These are phyloP conservation scores for Drosophila sechellia DNA, from an alignment of 1,140 invertebrate genomes.

Conservation along the genomic window DNA sequence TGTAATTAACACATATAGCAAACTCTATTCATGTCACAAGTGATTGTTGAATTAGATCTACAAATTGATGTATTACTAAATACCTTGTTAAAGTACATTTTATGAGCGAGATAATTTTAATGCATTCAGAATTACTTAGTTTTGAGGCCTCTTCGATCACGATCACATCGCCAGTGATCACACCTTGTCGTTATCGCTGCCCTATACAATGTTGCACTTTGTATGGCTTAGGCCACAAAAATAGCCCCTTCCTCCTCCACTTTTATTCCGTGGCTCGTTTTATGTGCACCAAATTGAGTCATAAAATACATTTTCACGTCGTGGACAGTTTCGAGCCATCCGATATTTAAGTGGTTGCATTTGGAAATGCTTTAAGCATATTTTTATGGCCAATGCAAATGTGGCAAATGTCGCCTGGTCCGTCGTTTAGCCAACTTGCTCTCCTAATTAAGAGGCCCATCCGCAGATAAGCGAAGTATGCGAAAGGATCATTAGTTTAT, in stretches of 20 bases:
- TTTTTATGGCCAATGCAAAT: conserved; percentile 56
- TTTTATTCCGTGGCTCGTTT: conserved; percentile 34
- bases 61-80: not conserved
- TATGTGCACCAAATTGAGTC: conserved; percentile 81
- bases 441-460: conserved; percentile 48
- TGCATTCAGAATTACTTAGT: no score
- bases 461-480: conserved; percentile 24
- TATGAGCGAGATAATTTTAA: no score
- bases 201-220: conserved; percentile 73
- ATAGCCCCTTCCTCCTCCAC: not conserved
- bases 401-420: conserved; percentile 35
- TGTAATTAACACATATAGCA: no score
- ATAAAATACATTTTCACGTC: conserved; percentile 77
- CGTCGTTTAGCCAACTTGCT: conserved; percentile 50
- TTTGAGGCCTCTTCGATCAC: conserved; percentile 10
- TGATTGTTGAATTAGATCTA: no score
- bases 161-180: conserved; percentile 38
- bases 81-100: not conserved
- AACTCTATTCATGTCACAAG: no score
- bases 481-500: not conserved
- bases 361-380: conserved; percentile 53
- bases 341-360: conserved; percentile 57
- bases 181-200: conserved; percentile 52
- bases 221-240: conserved; percentile 52
- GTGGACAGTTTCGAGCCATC: conserved; percentile 10